These are phyloP conservation scores for Paramormyrops kingsleyae DNA, from an alignment of 2,113 vertebrate species.

Conservation along the genomic window DNA sequence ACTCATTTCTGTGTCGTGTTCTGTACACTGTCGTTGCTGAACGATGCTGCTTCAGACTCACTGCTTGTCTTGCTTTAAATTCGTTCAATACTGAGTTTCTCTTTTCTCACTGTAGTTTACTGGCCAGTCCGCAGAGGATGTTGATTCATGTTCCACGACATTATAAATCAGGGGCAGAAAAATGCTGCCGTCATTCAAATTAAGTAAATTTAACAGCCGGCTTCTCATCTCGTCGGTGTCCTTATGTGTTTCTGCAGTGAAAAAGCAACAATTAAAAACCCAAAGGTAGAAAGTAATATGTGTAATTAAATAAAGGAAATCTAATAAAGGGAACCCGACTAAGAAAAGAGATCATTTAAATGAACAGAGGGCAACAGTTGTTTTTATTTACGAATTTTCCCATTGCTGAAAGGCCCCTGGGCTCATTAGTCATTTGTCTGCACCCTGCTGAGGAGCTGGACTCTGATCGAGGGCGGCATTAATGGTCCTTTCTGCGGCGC, in stretches of 20 bases:
- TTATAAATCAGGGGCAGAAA: neutral
- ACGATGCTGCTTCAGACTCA: neutral
- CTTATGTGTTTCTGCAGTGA: neutral
- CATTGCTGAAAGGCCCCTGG: constrained; percentile 42
- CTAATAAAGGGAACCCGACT: neutral
- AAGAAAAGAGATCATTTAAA: constrained; percentile 1
- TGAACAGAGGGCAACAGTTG: constrained; percentile 52
- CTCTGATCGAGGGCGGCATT: constrained; percentile 64
- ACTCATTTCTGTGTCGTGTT: neutral
- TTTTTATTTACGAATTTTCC: constrained; percentile 66
- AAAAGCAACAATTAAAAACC: neutral
- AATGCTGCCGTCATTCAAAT: neutral
- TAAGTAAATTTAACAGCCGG: neutral
- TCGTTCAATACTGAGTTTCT: neutral
- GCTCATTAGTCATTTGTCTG: constrained; percentile 41
- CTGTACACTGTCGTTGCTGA: neutral
- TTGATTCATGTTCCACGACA: neutral
- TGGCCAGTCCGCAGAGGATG: neutral
- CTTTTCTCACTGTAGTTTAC: neutral
- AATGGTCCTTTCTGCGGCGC: constrained; percentile 63
- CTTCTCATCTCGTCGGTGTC: neutral
- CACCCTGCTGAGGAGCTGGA: constrained; percentile 64
- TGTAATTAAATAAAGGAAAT: constrained; percentile 3
- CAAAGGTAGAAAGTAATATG: neutral
- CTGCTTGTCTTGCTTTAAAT: neutral